Base-by-base conservation (phyloP, 2,888 invertebrate genomes). In the Amaurobius ferox region DNA sequence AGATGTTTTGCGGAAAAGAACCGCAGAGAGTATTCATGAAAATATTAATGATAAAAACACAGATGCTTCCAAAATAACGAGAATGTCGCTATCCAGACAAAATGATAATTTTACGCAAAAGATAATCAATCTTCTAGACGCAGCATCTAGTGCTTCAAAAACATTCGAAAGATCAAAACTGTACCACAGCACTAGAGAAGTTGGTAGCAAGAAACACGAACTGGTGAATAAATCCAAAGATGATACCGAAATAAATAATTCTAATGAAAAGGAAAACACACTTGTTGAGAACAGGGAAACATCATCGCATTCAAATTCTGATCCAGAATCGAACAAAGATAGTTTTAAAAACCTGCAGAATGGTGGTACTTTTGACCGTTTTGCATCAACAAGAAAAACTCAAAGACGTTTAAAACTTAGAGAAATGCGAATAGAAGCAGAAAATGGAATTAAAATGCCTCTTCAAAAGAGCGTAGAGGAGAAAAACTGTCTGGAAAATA, bases 381-480 rank as follows among this genome's bases (percentile, higher is more conserved):
- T 86, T 23, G 48, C 86, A 9, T 32, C 79, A 0, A 71, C 79
- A 7, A 26, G 86, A 1, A 86, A 86, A 55, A 86, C 86, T 2
- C 86, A 79, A 28, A 74, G 86, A 32, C 70, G 86, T 6, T 40
- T 79, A 16, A 79, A 79, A 55, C 44, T 79, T 7, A 73, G 67
- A 6, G 79, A 86, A 71, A 86, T 86, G 86, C 62, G 86, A 16
- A 55, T 79, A 23, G 79, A 86, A 76, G 86, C 86, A 13, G 86
- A 86, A 62, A 86, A 71, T 44, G 79, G 7, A 6, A 72, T 61
- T 13, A 83, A 76, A 35, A n/a, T 29, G 2, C 9, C 39, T 7
- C n/a, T n/a, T n/a, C 35, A 32, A n/a, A 66, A 16, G n/a, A 30
- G 13, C 7, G 29, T n/a, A 9, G 29, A 29, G 29, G 2, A 0